Conservation (phyloP, 2,888 invertebrate genomes). For the Agrypnus murinus region DNA sequence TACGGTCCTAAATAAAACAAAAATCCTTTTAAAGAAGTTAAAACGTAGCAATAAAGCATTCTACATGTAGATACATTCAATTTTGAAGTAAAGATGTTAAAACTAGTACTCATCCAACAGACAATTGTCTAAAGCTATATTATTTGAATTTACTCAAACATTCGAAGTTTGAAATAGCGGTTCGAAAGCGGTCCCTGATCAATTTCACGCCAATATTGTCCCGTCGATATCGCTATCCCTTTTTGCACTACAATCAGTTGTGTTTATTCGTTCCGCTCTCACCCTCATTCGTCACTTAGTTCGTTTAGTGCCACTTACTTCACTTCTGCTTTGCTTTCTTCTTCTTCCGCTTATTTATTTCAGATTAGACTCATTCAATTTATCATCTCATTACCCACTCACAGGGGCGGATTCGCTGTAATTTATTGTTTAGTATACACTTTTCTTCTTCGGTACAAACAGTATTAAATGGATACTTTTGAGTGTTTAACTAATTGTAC, state of each 20-base stretch:
- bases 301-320: conserved; percentile 70
- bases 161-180: conserved; percentile 64
- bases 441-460: background rate
- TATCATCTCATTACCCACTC: conserved; percentile 69
- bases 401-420: conserved; percentile 46
- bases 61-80: background rate
- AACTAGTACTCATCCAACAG: conserved; percentile 40
- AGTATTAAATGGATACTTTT: background rate
- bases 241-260: conserved; percentile 47
- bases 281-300: conserved; percentile 69
- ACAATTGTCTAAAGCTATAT: conserved; percentile 57
- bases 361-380: conserved; percentile 71
- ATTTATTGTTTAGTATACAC: conserved; percentile 48
- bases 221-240: conserved; percentile 60
- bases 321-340: conserved; percentile 68
- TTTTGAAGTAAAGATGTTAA: conserved; percentile 30
- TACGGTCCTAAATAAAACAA: no score
- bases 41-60: background rate
- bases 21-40: background rate
- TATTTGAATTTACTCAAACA: conserved; percentile 68
- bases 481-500: background rate
- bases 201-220: conserved; percentile 71
- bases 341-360: conserved; percentile 71
- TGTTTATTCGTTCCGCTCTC: conserved; percentile 50
- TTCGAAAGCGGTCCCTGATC: conserved; percentile 65